Percentiles rank a stretch among this genome's conserved stretches.
phyloP scores from a whole-genome alignment of 2,113 vertebrate species.

The Oreocharis arfaki region DNA sequence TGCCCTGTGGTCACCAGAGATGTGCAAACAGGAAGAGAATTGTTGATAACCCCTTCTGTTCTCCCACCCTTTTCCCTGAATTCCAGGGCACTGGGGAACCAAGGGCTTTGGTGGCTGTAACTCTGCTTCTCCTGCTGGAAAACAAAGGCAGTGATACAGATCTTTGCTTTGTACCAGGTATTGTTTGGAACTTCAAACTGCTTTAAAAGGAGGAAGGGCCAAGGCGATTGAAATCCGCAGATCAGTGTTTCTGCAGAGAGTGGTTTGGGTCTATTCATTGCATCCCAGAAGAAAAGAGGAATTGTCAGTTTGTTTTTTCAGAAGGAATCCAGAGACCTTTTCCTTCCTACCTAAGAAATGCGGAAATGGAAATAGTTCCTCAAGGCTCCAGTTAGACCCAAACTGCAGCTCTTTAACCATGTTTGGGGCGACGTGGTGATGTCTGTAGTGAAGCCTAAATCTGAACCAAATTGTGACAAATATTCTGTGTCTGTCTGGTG shows the following conservation, averaged over 20 bases:
- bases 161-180: neutral
- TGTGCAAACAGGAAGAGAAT: neutral
- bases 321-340: neutral
- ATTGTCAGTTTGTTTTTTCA: neutral
- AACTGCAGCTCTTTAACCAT: neutral
- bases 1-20: neutral
- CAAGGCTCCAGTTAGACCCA: neutral
- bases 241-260: neutral
- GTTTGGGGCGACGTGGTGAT: neutral
- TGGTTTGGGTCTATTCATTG: neutral
- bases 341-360: neutral
- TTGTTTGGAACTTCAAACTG: neutral
- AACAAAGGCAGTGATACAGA: neutral
- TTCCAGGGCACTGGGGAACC: neutral
- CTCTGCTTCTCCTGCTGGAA: neutral
- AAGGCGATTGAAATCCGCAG: neutral
- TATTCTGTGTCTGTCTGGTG: fast-evolving
- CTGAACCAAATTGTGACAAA: neutral
- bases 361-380: neutral
- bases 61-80: neutral
- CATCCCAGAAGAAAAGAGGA: neutral
- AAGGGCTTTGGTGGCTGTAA: neutral
- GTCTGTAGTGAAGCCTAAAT: neutral
- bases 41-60: neutral
- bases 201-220: neutral